Base-by-base conservation (phyloP, 2,113 vertebrate species). In the Petrocephalus microphthalmus region DNA sequence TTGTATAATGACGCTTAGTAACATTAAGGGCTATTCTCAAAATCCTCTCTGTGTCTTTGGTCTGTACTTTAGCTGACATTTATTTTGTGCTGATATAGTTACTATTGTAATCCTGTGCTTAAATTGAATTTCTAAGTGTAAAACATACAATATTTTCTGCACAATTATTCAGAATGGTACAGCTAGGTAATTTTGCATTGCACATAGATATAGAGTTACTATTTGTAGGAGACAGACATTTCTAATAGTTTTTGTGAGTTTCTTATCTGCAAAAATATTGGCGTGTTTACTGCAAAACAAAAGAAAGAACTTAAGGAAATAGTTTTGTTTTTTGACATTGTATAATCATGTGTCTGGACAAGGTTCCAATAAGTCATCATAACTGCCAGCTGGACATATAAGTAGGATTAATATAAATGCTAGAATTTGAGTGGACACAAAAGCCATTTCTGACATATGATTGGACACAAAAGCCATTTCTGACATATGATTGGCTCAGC, bases 11-110 rank as follows among this genome's bases (percentile, higher is more conserved):
- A 95, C 54, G 93, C 94, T 95, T 95, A 92, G 94, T 92, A 93
- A 94, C 94, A 96, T 93, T 94, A 96, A 96, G 95, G 95, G 95
- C 95, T 96, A 96, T 94, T 95, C 93, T 94, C 74, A 88, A 88
- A 88, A 95, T 93, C 91, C 92, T 94, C 91, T 95, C 94, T 95
- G 94, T 95, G 93, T 95, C 93, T 94, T 94, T 96, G 94, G 92
- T 96, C 92, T 93, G 93, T 93, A 95, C 93, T 93, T 93, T 93
- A 94, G 93, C 94, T 91, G 89, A 91, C 87, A 85, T 92, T 94
- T 92, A 95, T 94, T 94, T 92, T 93, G 94, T 94, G 93, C 94
- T 94, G 92, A 94, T 94, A 95, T 95, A 92, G 93, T 95, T 92
- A 95, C 89, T 93, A 92, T 90, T 88, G 93, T 95, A 95, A 93